Evolutionary conservation across 2,797 vertebrate genomes (phyloP).

Genomic region (Sandelia bainsii): DNA sequence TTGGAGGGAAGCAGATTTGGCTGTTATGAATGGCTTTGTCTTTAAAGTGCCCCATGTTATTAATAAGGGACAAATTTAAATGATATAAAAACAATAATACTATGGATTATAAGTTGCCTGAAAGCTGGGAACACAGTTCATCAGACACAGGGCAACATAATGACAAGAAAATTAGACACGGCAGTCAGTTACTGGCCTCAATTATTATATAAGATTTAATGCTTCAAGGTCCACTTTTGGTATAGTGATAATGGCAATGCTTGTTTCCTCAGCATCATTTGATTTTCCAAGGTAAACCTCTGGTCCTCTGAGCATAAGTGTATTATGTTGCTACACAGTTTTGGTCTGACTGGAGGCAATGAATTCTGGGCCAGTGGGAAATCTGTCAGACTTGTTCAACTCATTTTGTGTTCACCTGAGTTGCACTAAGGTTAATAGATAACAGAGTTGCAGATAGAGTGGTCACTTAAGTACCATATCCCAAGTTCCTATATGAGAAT

Average conservation of each 20-base stretch:
- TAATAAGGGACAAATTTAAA: slow-evolving; percentile 35
- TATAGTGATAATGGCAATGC: slow-evolving; percentile 21
- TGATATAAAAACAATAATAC: not conserved
- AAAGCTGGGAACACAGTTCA: slow-evolving; percentile 16
- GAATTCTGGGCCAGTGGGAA: slow-evolving; percentile 65
- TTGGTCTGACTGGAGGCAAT: slow-evolving; percentile 46
- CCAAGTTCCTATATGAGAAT: slow-evolving; percentile 24
- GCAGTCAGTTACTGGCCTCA: slow-evolving; percentile 30
- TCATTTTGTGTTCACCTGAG: slow-evolving; percentile 68
- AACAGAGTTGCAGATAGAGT: slow-evolving; percentile 55
- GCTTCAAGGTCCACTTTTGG: slow-evolving; percentile 31
- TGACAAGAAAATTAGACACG: slow-evolving; percentile 24
- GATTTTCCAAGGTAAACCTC: slow-evolving; percentile 46
- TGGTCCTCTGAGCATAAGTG: slow-evolving; percentile 44
- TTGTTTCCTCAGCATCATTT: slow-evolving; percentile 27
- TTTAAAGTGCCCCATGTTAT: slow-evolving; percentile 20
- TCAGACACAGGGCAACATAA: slow-evolving; percentile 8
- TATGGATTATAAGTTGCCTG: not conserved
- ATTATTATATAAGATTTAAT: slow-evolving; percentile 31
- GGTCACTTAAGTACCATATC: slow-evolving; percentile 45
- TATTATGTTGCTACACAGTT: slow-evolving; percentile 35
- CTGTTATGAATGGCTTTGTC: slow-evolving; percentile 34
- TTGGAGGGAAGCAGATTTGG: slow-evolving; percentile 34
- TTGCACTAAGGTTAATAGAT: slow-evolving; percentile 69
- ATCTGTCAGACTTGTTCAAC: slow-evolving; percentile 64